phyloP scores from a whole-genome alignment of 2,113 vertebrate genomes.

The Muntiacus reevesi region DNA sequence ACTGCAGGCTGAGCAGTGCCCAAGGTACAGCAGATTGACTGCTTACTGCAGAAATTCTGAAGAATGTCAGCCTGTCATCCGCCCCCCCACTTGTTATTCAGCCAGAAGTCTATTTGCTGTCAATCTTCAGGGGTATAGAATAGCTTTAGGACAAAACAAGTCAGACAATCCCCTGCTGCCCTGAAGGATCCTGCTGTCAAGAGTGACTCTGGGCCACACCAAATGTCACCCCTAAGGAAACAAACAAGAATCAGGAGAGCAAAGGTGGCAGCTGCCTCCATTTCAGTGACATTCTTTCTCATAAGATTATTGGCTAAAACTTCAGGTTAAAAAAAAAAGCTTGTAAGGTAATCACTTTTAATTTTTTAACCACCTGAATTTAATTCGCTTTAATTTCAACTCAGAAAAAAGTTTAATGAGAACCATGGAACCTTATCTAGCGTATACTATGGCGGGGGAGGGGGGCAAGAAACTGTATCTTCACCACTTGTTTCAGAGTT shows the following conservation, averaged over 20 bases:
- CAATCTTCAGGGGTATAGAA: not conserved
- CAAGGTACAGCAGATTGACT: not conserved
- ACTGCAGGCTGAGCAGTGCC: not conserved
- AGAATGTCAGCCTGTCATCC: constrained; percentile 22
- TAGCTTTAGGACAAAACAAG: constrained; percentile 25
- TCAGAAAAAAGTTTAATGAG: constrained; percentile 11
- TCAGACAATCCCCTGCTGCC: not conserved
- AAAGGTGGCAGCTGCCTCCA: not conserved
- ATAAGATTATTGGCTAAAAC: not conserved
- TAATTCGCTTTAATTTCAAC: constrained; percentile 27
- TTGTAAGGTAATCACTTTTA: not conserved
- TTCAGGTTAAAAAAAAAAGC: not conserved
- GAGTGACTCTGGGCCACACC: not conserved
- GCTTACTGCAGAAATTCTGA: not conserved
- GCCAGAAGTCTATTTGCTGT: constrained; percentile 24
- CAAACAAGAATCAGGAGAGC: not conserved
- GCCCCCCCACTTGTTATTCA: constrained; percentile 1
- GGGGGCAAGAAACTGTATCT: not conserved
- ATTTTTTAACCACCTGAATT: not conserved
- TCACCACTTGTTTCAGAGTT: not conserved
- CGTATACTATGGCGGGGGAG: not conserved
- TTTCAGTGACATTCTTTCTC: not conserved
- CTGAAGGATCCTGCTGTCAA: constrained; percentile 11
- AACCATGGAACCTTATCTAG: not conserved
- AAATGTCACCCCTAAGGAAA: constrained; percentile 19